These are phyloP conservation scores for Buathra laborator DNA, from an alignment of 2,888 invertebrate species.

Conservation along the genomic window DNA sequence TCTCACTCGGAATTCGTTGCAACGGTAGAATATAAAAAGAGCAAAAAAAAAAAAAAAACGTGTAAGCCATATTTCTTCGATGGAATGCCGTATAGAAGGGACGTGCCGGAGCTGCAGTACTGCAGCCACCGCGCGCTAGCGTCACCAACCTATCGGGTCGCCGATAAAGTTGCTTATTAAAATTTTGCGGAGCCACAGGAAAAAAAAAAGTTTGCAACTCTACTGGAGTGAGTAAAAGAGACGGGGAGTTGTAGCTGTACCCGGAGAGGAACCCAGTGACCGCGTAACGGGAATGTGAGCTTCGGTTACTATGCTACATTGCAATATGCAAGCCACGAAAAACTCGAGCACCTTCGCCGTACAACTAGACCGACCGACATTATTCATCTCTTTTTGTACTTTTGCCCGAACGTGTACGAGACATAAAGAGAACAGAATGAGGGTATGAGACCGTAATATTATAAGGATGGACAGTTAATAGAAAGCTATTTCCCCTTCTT, in stretches of 20 bases:
- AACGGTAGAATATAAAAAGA: constrained; percentile 31
- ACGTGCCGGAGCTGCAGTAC: constrained; percentile 33
- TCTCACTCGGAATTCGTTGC: constrained; percentile 46
- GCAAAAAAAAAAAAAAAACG: constrained; percentile 25
- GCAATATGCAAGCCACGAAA: constrained; percentile 28
- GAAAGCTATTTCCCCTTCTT: background rate
- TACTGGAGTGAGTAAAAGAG: constrained; percentile 9
- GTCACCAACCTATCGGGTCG: constrained; percentile 40
- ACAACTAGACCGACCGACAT: constrained; percentile 36
- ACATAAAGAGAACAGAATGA: background rate
- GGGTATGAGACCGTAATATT: background rate
- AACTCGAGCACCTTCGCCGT: constrained; percentile 29
- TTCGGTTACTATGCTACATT: constrained; percentile 15
- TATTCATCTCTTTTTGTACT: constrained; percentile 42
- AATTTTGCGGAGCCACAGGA: constrained; percentile 56
- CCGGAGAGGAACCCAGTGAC: constrained; percentile 44
- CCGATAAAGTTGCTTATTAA: constrained; percentile 70
- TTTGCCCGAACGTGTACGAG: background rate
- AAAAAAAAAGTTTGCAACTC: constrained; percentile 51
- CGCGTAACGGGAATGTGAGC: constrained; percentile 43
- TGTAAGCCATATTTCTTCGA: constrained; percentile 59
- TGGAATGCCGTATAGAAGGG: constrained; percentile 56
- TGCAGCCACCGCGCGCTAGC: constrained; percentile 14
- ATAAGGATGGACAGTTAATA: background rate
- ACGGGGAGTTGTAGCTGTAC: constrained; percentile 9